phyloP scores from a whole-genome alignment of 2,888 invertebrate genomes.

The Anarsia innoxiella region DNA sequence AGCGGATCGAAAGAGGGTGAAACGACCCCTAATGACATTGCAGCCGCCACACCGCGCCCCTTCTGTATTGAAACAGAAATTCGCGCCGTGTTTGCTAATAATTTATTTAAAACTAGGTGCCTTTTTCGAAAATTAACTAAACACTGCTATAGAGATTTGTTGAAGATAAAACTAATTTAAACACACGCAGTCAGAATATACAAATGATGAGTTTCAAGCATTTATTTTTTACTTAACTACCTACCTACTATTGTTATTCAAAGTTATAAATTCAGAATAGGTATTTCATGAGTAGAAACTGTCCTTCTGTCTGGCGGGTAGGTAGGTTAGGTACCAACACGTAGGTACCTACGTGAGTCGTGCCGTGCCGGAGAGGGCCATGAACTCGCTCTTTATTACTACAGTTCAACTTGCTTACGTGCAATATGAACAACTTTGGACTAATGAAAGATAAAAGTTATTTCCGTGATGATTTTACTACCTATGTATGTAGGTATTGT shows the following conservation, averaged over 20 bases:
- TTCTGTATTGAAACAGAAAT: conserved; percentile 19
- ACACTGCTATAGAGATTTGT: too few relatives aligned
- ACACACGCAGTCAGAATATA: not conserved
- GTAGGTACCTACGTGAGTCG: conserved; percentile 12
- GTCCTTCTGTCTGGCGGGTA: conserved; percentile 32
- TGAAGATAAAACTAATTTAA: too few relatives aligned
- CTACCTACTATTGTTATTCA: conserved; percentile 8
- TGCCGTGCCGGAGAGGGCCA: conserved; percentile 51
- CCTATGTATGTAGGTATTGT: too few relatives aligned
- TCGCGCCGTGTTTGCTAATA: conserved; percentile 12
- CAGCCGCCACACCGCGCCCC: conserved; percentile 40
- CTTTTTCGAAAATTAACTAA: too few relatives aligned
- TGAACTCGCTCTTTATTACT: conserved; percentile 60
- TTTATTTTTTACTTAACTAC: not conserved
- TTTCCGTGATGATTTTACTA: too few relatives aligned
- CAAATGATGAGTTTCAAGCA: not conserved
- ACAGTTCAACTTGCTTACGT: conserved; percentile 53
- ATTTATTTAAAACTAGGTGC: not conserved
- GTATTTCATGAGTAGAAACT: conserved; percentile 28
- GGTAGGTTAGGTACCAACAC: too few relatives aligned
- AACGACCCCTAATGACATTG: conserved; percentile 62
- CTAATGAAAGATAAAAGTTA: not conserved
- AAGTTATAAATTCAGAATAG: conserved; percentile 9
- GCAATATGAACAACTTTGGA: conserved; percentile 21
- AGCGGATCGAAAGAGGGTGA: conserved; percentile 58